Base-by-base conservation (phyloP, 2,888 invertebrate species). In the Acanthoscelides obtectus region DNA sequence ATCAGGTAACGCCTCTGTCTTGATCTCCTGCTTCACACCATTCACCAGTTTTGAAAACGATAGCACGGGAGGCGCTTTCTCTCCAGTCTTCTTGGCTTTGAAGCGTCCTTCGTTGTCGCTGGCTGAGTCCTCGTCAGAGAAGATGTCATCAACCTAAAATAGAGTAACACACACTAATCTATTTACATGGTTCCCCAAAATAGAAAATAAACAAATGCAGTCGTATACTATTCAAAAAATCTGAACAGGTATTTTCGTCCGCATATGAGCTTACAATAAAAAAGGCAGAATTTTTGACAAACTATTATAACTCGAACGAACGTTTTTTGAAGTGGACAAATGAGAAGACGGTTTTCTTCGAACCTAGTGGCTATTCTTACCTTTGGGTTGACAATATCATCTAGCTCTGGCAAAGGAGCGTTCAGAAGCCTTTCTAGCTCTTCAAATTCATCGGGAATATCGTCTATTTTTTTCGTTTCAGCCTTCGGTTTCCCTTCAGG, bases 61-160 rank as follows among this genome's bases (percentile, higher is more conserved):
- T 45, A 81, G 69, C 8, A 77, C 75, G 0, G 75, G 70, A 22
- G 73, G 73, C 72, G 78, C 79, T 63, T 75, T 72, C 20, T 76
- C 74, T 63, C 19, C 27, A 64, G 72, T 67, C 19, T 75, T 66
- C 70, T 79, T 79, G 0, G 79, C 80, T 72, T 85, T 84, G 75
- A 85, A 86, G 0, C 85, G 78, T 0, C 84, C 84, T 74, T 86
- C 86, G 72, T 85, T 84, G 73, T 86, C 86, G 71, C 82, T 81
- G 66, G 82, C 83, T 0, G 84, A 83, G 69, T 86, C 86, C 70
- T 85, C 86, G 72, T 85, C 85, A 0, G 84, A 85, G 76, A 86
- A 85, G 6, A 86, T 74, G 76, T 84, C 83, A 25, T 82, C 82
- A 3, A 83, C 45, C 25, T 25, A 25, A 25, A 5, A n/a, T n/a